These are phyloP conservation scores for Mormyrus proboscirostris DNA, from an alignment of 2,797 vertebrate species.

Conservation along the genomic window DNA sequence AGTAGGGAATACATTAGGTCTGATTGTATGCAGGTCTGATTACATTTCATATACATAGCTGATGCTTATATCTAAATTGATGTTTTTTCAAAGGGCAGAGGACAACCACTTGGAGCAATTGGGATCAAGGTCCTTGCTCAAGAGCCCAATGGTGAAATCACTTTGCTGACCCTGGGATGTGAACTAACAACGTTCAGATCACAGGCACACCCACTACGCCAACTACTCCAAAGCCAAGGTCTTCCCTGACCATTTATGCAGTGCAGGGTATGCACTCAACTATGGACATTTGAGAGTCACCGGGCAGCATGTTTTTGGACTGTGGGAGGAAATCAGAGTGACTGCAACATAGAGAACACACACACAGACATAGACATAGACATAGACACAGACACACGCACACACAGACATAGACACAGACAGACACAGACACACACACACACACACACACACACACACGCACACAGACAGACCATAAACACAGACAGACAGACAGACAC, in stretches of 20 bases:
- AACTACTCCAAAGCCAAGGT: not conserved
- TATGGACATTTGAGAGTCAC: not conserved
- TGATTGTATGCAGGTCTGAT: not conserved
- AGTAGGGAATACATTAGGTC: not conserved
- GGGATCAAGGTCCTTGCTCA: not conserved
- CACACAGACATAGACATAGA: not conserved
- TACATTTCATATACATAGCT: not conserved
- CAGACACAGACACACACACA: no score
- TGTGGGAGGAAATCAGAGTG: not conserved
- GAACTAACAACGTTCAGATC: not conserved
- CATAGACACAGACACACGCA: no score
- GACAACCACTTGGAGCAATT: not conserved
- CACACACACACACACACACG: no score
- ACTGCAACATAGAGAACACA: not conserved
- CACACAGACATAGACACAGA: no score
- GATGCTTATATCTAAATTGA: not conserved
- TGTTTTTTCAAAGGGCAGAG: not conserved
- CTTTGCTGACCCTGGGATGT: not conserved
- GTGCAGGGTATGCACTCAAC: not conserved
- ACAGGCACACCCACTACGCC: not conserved
- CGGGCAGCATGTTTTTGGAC: not conserved
- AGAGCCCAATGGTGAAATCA: not conserved
- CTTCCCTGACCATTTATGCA: not conserved
- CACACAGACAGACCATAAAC: no score
- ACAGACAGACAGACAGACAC: no score